Conservation (phyloP, 2,888 invertebrate genomes). For the Penaeus monodon region DNA sequence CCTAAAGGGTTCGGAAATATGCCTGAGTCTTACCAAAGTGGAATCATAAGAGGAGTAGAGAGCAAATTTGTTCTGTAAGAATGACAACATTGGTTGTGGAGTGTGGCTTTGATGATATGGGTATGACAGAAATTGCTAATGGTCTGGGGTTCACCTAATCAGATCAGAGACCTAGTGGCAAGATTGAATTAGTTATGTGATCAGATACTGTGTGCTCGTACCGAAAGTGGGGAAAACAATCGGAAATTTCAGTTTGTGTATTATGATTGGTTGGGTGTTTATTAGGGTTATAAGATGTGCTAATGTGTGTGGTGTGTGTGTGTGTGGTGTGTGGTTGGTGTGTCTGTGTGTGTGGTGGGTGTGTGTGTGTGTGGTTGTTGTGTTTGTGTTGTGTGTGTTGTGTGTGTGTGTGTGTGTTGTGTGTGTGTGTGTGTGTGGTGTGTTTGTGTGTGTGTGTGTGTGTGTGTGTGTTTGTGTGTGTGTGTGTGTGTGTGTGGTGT, state of each 20-base stretch:
- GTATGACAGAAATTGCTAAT: background rate
- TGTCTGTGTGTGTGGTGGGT: too few species aligned
- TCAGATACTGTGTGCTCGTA: background rate
- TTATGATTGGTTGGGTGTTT: background rate
- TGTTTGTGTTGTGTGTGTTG: too few species aligned
- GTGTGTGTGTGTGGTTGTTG: too few species aligned
- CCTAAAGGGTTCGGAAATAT: background rate
- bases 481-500: too few species aligned
- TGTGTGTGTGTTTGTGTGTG: too few species aligned
- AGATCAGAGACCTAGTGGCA: conserved; percentile 1
- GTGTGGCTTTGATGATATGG: background rate
- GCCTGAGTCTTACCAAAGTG: background rate
- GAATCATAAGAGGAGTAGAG: background rate
- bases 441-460: too few species aligned
- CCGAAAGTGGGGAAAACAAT: background rate
- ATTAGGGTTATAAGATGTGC: too few species aligned
- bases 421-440: too few species aligned
- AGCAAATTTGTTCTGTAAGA: background rate
- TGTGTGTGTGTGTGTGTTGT: too few species aligned
- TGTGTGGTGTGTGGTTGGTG: too few species aligned
- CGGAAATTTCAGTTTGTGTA: background rate
- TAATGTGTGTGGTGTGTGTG: too few species aligned
- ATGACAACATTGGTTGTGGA: background rate
- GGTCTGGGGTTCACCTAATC: background rate
- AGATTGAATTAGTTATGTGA: too few species aligned